phyloP scores from a whole-genome alignment of 2,888 invertebrate species.

The Ceramica pisi region DNA sequence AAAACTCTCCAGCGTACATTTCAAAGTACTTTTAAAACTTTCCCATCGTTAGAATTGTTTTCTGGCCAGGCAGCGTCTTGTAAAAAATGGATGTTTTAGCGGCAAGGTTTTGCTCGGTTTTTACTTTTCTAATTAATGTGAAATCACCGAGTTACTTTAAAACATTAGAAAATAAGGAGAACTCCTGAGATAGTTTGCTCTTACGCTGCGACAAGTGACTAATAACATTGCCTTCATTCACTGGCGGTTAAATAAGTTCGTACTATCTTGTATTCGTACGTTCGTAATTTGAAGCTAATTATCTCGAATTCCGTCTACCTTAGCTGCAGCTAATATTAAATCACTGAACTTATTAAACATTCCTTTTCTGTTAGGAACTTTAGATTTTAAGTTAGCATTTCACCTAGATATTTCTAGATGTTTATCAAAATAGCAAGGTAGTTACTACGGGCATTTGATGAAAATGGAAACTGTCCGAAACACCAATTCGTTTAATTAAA shows the following conservation, averaged over 20 bases:
- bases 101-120: conserved; percentile 12
- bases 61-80: conserved; percentile 1
- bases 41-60: conserved; percentile 46
- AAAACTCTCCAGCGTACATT: conserved; percentile 26
- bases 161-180: conserved; percentile 40
- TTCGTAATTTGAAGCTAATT: conserved; percentile 47
- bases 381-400: conserved; percentile 35
- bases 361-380: conserved; percentile 27
- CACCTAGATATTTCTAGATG: conserved; percentile 6
- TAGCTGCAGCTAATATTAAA: conserved; percentile 28
- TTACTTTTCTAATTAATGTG: conserved; percentile 16
- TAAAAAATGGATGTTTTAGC: conserved; percentile 31
- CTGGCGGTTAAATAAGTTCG: conserved; percentile 49
- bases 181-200: conserved; percentile 43
- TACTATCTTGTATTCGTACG: conserved; percentile 40
- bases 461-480: conserved; percentile 27
- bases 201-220: conserved; percentile 45
- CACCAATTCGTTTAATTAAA: conserved; percentile 39
- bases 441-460: conserved; percentile 29
- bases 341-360: conserved; percentile 44
- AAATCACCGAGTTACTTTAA: conserved; percentile 40
- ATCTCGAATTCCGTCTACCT: conserved; percentile 31
- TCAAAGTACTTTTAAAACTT: conserved; percentile 44
- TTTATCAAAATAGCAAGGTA: not conserved
- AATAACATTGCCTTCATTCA: conserved; percentile 44